Evolutionary conservation across 2,113 vertebrate genomes (phyloP), one percentile per base, ranked within the genome.

Genomic region (Oncorhynchus masou): DNA sequence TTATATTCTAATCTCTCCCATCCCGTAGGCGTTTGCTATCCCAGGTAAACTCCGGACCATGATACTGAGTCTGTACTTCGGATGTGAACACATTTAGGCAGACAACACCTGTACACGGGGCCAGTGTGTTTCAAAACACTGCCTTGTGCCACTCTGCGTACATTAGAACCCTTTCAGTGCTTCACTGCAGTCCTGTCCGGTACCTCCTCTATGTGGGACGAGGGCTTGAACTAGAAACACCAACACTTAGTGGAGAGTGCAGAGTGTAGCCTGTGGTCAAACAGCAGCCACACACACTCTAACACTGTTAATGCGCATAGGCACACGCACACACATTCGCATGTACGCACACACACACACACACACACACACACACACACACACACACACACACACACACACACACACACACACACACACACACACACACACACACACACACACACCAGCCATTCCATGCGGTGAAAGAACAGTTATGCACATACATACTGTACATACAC

Each of bases 51-150:
- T 73, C 70, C 76, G 74, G 81, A 81, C 65, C 79, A 72, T 86
- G 75, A 79, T 87, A 88, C 82, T 87, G 75, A 25, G 79, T 79
- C 71, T 70, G 76, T 34, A 65, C 39, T 57, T 29, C 64, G 60
- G 77, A 77, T 45, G 51, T 54, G 25, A 60, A 20, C 49, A 74
- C 3, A 74, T 75, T 78, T 85, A 57, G 74, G 34, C 5, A 34
- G 59, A 80, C 67, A 59, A 11, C 13, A 67, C 16, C 65, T 27
- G 25, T 19, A 67, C 65, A 29, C 7, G 25, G 1, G 1, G 25
- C 65, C 13, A 16, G 22, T 19, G 13, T 5, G 65, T 67, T 54
- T 54, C 16, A 4, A 54, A 54, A 54, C 51, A 1, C 51, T 54
- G 16, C 13, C 51, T 54, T 54, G 51, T 19, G 16, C 16, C 49